Evolutionary conservation across 2,797 vertebrate species (phyloP), one percentile per base, ranked within the genome.

Genomic region (Avahi laniger): DNA sequence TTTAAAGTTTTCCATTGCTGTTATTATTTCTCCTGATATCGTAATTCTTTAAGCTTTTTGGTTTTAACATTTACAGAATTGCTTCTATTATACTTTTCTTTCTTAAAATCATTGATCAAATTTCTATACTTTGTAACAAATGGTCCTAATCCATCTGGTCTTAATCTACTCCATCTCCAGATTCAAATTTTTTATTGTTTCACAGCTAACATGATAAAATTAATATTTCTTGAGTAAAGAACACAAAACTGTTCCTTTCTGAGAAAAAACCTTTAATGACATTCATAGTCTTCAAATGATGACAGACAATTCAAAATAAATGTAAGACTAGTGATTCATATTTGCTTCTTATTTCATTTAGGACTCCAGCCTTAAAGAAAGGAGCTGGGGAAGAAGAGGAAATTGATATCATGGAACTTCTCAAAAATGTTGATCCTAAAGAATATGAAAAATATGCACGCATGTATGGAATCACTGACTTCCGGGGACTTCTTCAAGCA

Each of bases 401-500:
- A 83, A 99, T 99, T 80, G 99, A 99, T 98, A 99, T 99, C 78
- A 98, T 99, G 94, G 99, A 99, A 98, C 98, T 99, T 97, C 98
- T 99, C 96, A 99, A 99, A 99, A 99, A 99, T 11, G 99, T 99
- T 75, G 99, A 99, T 98, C 99, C 99, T 78, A 99, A 99, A 98
- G 99, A 99, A 97, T 99, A 99, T 81, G 99, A 99, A 98, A 99
- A 99, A 98, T 99, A 99, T 0, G 99, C 99, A 93, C 99, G 99
- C 9, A 99, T 99, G 99, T 99, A 99, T 78, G 99, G 99, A 88
- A 99, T 99, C 97, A 99, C 99, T 3, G 99, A 99, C 98, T 99
- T 99, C 98, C 99, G 99, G 38, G 99, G 99, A 86, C 99, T 99
- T 87, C 99, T 99, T 82, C 99, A 99, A 98, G 99, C 99, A 86